Evolutionary conservation across 2,113 vertebrate genomes (phyloP).

Genomic region (Hiodon alosoides): DNA sequence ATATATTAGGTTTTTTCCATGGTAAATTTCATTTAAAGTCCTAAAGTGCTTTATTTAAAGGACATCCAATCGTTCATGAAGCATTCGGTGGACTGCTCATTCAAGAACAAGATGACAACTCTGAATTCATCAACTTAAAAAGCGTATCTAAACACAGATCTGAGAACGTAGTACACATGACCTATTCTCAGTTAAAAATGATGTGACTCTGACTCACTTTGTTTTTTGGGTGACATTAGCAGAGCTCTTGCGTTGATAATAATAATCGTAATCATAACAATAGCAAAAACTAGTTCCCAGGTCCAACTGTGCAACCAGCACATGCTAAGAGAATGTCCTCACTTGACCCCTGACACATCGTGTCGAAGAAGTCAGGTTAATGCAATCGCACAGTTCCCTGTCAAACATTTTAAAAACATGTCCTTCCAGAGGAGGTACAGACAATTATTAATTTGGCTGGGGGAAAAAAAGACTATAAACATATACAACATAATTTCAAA

Average conservation of each 20-base stretch:
- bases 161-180: background rate
- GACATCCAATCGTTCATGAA: background rate
- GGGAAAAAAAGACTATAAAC: background rate
- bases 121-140: background rate
- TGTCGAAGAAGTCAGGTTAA: too few relatives aligned
- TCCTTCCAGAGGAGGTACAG: background rate
- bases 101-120: background rate
- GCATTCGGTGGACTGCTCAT: background rate
- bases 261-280: too few relatives aligned
- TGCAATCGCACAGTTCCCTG: too few relatives aligned
- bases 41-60: background rate
- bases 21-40: conserved; percentile 4
- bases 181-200: too few relatives aligned
- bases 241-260: too few relatives aligned
- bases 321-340: too few relatives aligned
- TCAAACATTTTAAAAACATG: background rate
- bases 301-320: too few relatives aligned
- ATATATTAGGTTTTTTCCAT: background rate
- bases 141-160: background rate
- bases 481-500: background rate
- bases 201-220: too few relatives aligned
- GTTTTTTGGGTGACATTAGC: too few relatives aligned
- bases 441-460: background rate
- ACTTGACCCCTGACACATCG: too few relatives aligned
- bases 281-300: too few relatives aligned